Conservation (phyloP, 1,140 invertebrate species). For the Pogonomyrmex californicus region DNA sequence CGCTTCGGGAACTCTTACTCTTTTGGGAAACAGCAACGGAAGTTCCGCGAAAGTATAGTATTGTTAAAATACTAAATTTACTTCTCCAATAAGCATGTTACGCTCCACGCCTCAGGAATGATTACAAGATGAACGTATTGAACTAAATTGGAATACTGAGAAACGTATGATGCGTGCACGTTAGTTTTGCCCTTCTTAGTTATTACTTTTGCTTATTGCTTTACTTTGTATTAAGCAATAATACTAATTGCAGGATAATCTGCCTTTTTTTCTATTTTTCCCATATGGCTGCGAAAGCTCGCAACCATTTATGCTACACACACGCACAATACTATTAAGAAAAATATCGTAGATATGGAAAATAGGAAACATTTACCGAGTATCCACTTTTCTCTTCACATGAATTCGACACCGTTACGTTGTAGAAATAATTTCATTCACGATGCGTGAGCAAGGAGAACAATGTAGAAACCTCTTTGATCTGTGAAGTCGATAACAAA, state of each 20-base stretch:
- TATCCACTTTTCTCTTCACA: not conserved
- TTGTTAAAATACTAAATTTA: slow-evolving; percentile 7
- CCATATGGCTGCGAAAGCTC: slow-evolving; percentile 3
- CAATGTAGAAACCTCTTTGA: slow-evolving; percentile 22
- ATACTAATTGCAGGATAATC: not conserved
- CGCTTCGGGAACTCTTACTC: not conserved
- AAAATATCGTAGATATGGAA: slow-evolving; percentile 13
- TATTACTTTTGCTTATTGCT: not conserved
- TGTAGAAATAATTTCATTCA: slow-evolving; percentile 10
- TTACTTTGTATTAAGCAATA: not conserved
- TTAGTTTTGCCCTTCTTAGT: not conserved
- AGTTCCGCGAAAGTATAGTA: not conserved
- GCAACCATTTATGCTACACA: not conserved
- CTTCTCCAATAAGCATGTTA: not conserved
- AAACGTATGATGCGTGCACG: not conserved
- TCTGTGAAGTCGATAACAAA: slow-evolving; percentile 26
- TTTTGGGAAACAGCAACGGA: slow-evolving; percentile 16
- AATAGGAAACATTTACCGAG: not conserved
- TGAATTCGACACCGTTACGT: slow-evolving; percentile 14
- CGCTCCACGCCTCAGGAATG: not conserved
- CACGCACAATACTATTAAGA: not conserved
- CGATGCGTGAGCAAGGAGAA: not conserved
- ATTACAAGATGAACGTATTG: not conserved
- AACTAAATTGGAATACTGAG: not conserved
- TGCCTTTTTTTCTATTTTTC: not conserved